Evolutionary conservation across 2,888 invertebrate genomes (phyloP), one percentile per base, ranked within the genome.

Genomic region (Gymnocheta viridis): DNA sequence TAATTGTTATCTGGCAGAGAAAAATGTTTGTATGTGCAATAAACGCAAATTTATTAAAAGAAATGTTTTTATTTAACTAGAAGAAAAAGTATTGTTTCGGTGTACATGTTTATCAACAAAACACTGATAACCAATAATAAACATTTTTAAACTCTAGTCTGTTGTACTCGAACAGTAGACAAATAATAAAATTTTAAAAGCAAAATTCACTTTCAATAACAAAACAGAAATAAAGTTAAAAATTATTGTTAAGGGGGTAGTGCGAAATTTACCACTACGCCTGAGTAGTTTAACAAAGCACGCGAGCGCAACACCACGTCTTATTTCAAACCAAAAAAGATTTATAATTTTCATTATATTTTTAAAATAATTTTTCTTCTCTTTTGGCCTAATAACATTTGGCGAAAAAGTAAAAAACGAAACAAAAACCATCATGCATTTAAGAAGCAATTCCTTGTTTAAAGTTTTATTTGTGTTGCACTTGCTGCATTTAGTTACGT

Each of bases 221-320:
- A 35, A 67, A 67, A 49, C 38, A 67, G 29, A 49, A 19, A 51
- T 38, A 35, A 51, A 58, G 72, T n/a, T 38, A 17, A 64, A 73
- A 66, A 44, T 3, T 24, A 24, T 77, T 29, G 10, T 22, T 47
- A 62, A 79, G 38, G 64, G 66, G 80, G 49, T 49, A 73, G 64
- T 44, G 74, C 19, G 38, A 82, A 74, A 54, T 27, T 38, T 62
- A 24, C 27, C 69, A 82, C 24, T 76, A 76, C 62, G 74, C 60
- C 81, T 76, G 54, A 82, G 29, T 76, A 82, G 81, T 82, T 82
- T 29, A 76, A 56, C 14, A 54, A 69, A 76, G 47, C 47, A 62
- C 54, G 81, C 62, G 74, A 82, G 17, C 56, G 69, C 54, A 81
- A 56, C 81, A 81, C 51, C 74, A 81, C 74, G 74, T 74, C 32